phyloP scores from a whole-genome alignment of 2,888 invertebrate genomes.

The Yponomeuta plumbellus region DNA sequence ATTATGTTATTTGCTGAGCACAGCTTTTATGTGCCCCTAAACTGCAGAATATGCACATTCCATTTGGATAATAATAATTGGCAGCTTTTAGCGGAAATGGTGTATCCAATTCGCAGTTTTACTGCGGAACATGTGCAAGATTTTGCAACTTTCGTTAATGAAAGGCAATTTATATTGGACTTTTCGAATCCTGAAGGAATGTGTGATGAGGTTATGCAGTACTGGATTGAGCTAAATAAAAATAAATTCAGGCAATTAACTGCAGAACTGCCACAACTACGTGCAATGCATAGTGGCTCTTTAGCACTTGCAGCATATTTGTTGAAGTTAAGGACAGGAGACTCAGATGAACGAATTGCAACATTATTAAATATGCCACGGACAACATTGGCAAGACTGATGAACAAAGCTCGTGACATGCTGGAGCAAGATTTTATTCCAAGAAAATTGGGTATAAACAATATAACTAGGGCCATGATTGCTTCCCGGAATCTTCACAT shows the following conservation, averaged over 20 bases:
- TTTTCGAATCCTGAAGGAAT: background rate
- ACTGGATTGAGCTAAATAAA: conserved; percentile 14
- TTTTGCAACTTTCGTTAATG: background rate
- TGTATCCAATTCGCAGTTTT: conserved; percentile 6
- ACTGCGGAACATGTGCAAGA: conserved; percentile 6
- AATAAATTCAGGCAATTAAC: conserved; percentile 7
- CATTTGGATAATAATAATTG: conserved; percentile 13
- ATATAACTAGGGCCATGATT: conserved; percentile 8
- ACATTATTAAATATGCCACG: conserved; percentile 18
- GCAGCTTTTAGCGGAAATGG: conserved; percentile 1
- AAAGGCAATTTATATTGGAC: conserved; percentile 4
- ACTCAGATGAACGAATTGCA: conserved; percentile 16
- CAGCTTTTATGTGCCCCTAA: conserved; percentile 14
- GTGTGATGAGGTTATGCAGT: conserved; percentile 4
- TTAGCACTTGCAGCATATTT: no score
- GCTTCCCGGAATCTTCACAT: conserved; percentile 15
- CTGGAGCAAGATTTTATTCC: conserved; percentile 18
- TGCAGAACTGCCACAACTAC: conserved; percentile 11
- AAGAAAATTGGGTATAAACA: conserved; percentile 12
- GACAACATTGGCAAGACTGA: conserved; percentile 18
- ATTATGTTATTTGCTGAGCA: conserved; percentile 13
- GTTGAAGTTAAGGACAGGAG: conserved; percentile 13
- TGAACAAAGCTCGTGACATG: conserved; percentile 16
- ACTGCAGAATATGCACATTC: conserved; percentile 11
- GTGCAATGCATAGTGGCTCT: no score